Conservation (phyloP, 2,113 vertebrate species). For the Okapia johnstoni region DNA sequence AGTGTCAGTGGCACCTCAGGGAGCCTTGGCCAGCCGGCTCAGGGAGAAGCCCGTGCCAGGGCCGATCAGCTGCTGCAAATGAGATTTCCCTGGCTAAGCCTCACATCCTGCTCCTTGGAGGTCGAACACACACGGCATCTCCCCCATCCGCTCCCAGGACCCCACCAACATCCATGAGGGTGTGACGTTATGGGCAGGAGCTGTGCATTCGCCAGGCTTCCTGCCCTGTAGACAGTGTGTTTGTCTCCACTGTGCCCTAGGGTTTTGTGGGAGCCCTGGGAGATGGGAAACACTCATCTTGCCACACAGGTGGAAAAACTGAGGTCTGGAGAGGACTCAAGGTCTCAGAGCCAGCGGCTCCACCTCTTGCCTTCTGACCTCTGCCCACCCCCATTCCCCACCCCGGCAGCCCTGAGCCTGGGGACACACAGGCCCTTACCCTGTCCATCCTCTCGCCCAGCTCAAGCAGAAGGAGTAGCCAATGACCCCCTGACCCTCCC, state of each 20-base stretch:
- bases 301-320: not conserved
- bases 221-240: no score
- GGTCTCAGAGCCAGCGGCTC: not conserved
- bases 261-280: not conserved
- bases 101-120: slow-evolving; percentile 12
- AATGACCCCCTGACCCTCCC: not conserved
- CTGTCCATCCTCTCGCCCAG: not conserved
- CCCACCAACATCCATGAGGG: rapidly evolving
- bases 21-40: slow-evolving; percentile 51
- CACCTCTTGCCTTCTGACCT: not conserved
- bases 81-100: slow-evolving; percentile 69
- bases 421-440: not conserved
- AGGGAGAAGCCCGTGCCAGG: slow-evolving; percentile 56
- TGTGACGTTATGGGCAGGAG: not conserved
- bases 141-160: not conserved
- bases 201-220: not conserved
- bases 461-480: not conserved
- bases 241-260: not conserved
- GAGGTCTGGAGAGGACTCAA: not conserved
- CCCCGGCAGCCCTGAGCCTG: rapidly evolving
- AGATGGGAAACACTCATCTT: not conserved
- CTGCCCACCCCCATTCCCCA: not conserved
- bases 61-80: slow-evolving; percentile 55
- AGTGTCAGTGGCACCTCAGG: slow-evolving; percentile 56
- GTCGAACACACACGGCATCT: rapidly evolving